phyloP scores from a whole-genome alignment of 2,113 vertebrate genomes.

The Mesitornis unicolor region DNA sequence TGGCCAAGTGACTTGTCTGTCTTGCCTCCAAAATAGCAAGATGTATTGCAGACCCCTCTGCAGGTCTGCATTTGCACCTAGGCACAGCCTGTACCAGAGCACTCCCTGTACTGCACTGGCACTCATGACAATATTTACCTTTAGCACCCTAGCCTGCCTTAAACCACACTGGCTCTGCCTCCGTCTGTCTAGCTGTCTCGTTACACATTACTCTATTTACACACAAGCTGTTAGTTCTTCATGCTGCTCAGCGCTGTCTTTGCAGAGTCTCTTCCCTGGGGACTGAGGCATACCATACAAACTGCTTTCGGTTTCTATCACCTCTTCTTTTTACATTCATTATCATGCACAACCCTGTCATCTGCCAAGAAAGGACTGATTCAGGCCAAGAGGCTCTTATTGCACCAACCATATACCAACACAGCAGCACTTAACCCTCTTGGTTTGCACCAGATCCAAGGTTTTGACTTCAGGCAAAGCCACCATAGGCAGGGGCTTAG shows the following conservation, averaged over 20 bases:
- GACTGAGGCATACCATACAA: fast-evolving
- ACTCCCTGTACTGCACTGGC: background rate
- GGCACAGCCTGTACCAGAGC: background rate
- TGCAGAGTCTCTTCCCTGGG: background rate
- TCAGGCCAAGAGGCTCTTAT: background rate
- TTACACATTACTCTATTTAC: background rate
- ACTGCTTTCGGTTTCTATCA: background rate
- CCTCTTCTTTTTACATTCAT: background rate
- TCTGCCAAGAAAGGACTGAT: background rate
- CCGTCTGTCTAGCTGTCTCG: background rate
- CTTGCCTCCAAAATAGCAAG: background rate
- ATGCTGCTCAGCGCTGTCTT: background rate
- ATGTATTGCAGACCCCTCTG: background rate
- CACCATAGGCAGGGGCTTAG: background rate
- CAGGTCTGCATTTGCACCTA: background rate
- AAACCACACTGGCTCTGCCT: background rate
- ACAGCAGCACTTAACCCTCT: background rate
- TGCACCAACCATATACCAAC: too few species aligned
- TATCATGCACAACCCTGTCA: background rate
- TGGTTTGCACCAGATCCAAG: background rate
- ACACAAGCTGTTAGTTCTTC: background rate
- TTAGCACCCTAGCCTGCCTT: background rate
- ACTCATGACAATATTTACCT: background rate
- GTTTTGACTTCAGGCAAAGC: background rate
- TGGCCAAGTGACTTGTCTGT: background rate